Percentiles rank a stretch among this genome's conserved stretches.
phyloP scores from a whole-genome alignment of 2,797 vertebrate genomes.

The Nyctibius grandis region DNA sequence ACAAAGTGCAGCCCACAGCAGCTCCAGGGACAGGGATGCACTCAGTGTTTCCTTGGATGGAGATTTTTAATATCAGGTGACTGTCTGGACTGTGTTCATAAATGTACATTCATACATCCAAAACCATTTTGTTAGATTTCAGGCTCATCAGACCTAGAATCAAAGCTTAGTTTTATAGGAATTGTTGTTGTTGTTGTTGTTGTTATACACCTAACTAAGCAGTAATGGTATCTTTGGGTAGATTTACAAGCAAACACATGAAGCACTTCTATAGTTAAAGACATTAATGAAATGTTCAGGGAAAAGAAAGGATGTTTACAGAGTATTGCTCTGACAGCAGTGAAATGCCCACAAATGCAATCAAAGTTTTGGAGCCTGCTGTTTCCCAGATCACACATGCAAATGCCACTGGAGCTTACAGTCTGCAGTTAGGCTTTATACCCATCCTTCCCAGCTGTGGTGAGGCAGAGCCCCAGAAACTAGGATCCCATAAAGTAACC shows the following conservation, averaged over 20 bases:
- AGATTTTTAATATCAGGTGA: neutral
- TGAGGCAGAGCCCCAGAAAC: neutral
- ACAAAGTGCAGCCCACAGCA: neutral
- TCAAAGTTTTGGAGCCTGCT: neutral
- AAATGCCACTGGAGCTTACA: neutral
- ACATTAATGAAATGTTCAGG: neutral
- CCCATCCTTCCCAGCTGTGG: neutral
- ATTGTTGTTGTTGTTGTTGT: too few species aligned
- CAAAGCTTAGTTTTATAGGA: neutral
- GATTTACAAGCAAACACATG: neutral
- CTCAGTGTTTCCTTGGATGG: neutral
- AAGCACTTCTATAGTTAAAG: neutral
- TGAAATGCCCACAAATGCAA: conserved; percentile 18
- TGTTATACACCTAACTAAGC: neutral
- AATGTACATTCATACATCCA: neutral
- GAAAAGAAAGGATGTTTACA: conserved; percentile 5
- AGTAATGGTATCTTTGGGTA: neutral
- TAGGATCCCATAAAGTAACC: neutral
- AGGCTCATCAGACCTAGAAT: neutral
- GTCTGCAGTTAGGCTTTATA: neutral
- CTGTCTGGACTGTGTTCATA: neutral
- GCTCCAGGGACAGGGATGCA: accelerated
- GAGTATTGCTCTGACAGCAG: neutral
- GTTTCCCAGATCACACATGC: neutral
- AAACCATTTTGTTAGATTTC: neutral